Conservation (phyloP, 2,113 vertebrate species). For the Callaeas wilsoni region DNA sequence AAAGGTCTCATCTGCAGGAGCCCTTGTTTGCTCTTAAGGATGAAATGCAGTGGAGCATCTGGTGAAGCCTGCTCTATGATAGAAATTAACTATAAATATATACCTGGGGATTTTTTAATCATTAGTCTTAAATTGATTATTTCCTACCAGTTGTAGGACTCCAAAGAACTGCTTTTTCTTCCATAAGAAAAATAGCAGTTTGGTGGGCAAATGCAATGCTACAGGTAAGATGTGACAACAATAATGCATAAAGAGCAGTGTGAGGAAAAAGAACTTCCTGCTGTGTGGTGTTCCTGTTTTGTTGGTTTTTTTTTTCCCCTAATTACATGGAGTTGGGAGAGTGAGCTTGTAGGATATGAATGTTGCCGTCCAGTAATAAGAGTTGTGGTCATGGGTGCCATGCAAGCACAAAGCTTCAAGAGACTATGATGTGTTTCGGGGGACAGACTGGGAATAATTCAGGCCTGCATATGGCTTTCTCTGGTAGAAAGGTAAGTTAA, state of each 20-base stretch:
- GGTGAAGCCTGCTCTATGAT: not conserved
- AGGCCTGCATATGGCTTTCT: not conserved
- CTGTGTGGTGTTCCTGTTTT: not conserved
- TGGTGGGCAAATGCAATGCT: not conserved
- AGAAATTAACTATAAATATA: not conserved
- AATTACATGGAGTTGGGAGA: not conserved
- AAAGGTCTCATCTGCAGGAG: constrained; percentile 16
- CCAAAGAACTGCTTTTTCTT: not conserved
- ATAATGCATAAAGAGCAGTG: not conserved
- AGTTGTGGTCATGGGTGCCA: not conserved
- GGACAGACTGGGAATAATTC: not conserved
- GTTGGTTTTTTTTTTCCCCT: no score
- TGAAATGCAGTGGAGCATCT: constrained; percentile 30
- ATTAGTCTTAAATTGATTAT: constrained; percentile 2
- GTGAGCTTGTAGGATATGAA: constrained; percentile 1
- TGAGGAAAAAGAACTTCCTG: not conserved
- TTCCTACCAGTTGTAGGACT: not conserved
- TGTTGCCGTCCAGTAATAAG: not conserved
- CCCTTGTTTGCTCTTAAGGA: constrained; percentile 22
- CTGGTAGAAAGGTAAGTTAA: not conserved
- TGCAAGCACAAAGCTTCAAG: not conserved
- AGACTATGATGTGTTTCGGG: not conserved
- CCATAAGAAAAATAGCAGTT: not conserved
- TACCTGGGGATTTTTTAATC: not conserved
- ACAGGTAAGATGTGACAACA: not conserved